These are phyloP conservation scores for Furcula furcula DNA, from an alignment of 2,888 invertebrate genomes.

Conservation along the genomic window DNA sequence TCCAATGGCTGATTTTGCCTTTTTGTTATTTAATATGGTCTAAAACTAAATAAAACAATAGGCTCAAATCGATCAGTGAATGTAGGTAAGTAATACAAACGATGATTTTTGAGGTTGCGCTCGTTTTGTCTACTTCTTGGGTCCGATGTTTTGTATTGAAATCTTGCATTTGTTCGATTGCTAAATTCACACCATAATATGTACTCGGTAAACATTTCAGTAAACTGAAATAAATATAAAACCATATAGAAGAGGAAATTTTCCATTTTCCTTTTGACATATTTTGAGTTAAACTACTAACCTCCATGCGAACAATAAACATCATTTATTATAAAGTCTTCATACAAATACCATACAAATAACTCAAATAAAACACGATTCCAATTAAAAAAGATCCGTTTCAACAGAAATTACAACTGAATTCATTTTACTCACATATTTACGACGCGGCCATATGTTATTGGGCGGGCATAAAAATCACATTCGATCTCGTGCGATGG, in stretches of 20 bases:
- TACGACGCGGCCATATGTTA: conserved; percentile 9
- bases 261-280: neutral
- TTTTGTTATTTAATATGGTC: no score
- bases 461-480: conserved; percentile 8
- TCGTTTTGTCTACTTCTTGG: no score
- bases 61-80: no score
- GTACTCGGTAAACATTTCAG: no score
- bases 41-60: no score
- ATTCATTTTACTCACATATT: conserved; percentile 9
- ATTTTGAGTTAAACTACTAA: neutral
- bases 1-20: no score
- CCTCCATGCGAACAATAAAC: neutral
- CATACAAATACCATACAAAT: neutral
- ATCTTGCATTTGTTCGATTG: no score
- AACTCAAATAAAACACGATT: conserved; percentile 2
- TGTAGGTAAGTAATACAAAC: no score
- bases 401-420: conserved; percentile 9
- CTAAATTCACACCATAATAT: no score
- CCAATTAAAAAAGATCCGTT: conserved; percentile 21
- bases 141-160: no score
- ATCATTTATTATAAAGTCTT: neutral
- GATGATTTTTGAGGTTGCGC: no score
- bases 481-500: conserved; percentile 4
- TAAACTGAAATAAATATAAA: neutral
- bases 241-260: neutral